Evolutionary conservation across 2,888 invertebrate genomes (phyloP), one percentile per base, ranked within the genome.

Genomic region (Eilema depressum): DNA sequence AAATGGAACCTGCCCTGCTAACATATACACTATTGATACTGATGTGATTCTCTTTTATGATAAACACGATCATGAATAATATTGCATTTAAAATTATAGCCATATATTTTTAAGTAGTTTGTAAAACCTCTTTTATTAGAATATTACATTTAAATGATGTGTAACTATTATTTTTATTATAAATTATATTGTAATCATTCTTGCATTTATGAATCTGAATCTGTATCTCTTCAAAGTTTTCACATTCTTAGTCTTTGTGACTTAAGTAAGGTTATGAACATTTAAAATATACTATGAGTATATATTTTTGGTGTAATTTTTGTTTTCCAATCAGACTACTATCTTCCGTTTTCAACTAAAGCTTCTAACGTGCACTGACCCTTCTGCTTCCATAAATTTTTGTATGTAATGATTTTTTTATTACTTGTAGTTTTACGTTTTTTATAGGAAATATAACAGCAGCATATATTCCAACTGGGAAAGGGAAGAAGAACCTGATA

Each of bases 401-500:
- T 25, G 14, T 14, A 14, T 23, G 11, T 14, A 3, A 59, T 4
- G 25, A 25, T 11, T 23, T 17, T 59, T 59, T 25, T 33, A 3
- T 66, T 33, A 37, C 30, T 41, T 37, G 62, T 62, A 62, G 57
- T 23, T 59, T 60, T 56, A 65, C 59, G 11, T 65, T 69, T 69
- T 77, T 91, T 91, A 17, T 86, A 91, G 90, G 83, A 37, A 79
- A 81, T 67, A 73, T 88, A 75, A 82, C 77, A 28, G 93, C 92
- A 25, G 92, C 89, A 12, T 93, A 93, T 69, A 85, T 93, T 71
- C 92, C 92, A 10, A 92, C 93, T 7, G 86, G 85, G 17, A 84
- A 88, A 37, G 92, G 93, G 26, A 91, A 89, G 77, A 88, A 86
- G 71, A 84, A 83, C 62, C 83, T 93, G 69, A 82, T 93, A n/a